Base-by-base conservation (phyloP, 2,888 invertebrate species). In the Microplitis manilae region DNA sequence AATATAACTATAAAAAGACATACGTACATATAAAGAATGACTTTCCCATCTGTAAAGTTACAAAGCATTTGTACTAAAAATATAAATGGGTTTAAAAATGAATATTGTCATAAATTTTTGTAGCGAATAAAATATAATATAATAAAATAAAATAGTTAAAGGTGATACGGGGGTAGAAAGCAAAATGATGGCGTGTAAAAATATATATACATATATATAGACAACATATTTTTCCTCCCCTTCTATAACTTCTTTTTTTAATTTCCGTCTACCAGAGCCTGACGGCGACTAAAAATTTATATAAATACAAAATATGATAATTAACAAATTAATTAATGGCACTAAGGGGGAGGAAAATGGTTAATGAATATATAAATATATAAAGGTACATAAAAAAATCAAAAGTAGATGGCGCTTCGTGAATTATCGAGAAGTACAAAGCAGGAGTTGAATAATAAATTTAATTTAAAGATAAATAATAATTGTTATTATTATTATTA, bases 1-100 rank as follows among this genome's bases (percentile, higher is more conserved):
- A 64, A 62, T 67, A 61, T 82, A 80, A 79, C 83, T 81, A 81
- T 67, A 69, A 79, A 77, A 84, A 83, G 80, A 73, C 80, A 81
- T 83, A 81, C 76, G 79, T 81, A 76, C 50, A 72, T 61, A 60
- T 59, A 59, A 75, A 59, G 17, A 30, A 61, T 65, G 68, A 76
- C 17, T 59, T 50, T 50, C 6, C 8, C 13, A 50, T 13, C 13
- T 50, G 8, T 50, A 50, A 50, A 62, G 62, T 59, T n/a, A 69
- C 74, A 68, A 60, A 65, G 75, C 67, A 73, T 77, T 70, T 68
- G 39, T 9, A 75, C 15, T 40, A 69, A 75, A 38, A 39, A 68
- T 38, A 69, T 75, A 39, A 50, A 69, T 73, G 77, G 72, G 79
- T 74, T 78, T 64, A 75, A 76, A 65, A 75, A 60, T 61, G 78